These are phyloP conservation scores for Glaucidium brasilianum DNA, from an alignment of 2,113 vertebrate species.

Conservation along the genomic window DNA sequence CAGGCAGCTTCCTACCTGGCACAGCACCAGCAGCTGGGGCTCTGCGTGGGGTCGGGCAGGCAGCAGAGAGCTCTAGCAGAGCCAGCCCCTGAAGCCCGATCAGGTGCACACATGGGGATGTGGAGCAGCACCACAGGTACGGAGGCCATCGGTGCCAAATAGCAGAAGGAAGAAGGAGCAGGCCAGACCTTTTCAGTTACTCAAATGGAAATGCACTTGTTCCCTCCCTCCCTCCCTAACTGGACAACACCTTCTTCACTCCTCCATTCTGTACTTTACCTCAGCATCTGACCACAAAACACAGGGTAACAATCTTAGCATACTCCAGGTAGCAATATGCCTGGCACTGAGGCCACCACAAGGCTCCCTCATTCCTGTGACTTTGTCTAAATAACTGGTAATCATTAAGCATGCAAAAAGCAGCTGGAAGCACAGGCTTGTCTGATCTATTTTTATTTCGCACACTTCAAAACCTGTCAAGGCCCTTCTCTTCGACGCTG, in stretches of 20 bases:
- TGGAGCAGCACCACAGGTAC: neutral
- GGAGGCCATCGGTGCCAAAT: neutral
- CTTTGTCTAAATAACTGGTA: neutral
- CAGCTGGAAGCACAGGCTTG: neutral
- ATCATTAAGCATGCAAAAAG: neutral
- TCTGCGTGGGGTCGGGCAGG: neutral
- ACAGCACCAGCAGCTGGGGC: neutral
- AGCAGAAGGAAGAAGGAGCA: neutral
- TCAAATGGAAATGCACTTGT: neutral
- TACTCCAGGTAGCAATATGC: neutral
- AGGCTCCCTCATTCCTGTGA: neutral
- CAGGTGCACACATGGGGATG: neutral
- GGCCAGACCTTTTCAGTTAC: neutral
- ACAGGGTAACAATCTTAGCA: neutral
- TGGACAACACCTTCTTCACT: neutral
- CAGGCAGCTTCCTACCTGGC: neutral
- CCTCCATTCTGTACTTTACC: neutral
- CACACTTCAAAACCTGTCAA: constrained; percentile 14
- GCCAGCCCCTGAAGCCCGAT: neutral
- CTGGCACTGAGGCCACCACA: neutral
- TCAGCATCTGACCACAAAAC: neutral
- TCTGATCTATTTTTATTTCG: constrained; percentile 30
- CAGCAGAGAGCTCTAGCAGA: neutral
- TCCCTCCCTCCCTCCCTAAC: neutral
- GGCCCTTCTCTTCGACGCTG: neutral